These are phyloP conservation scores for Polietes domitor DNA, from an alignment of 2,888 invertebrate genomes.

Conservation along the genomic window DNA sequence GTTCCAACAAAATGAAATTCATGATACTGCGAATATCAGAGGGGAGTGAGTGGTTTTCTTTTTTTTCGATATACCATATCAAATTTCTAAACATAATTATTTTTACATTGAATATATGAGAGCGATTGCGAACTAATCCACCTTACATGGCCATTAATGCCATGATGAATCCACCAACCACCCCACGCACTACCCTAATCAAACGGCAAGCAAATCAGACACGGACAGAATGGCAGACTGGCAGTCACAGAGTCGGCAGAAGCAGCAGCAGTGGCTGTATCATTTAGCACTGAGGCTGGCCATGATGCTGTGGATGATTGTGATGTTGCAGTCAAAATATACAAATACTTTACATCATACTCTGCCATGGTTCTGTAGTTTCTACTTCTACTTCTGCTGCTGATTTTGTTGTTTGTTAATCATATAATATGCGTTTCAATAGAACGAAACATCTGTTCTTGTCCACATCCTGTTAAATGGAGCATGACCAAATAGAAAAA, in stretches of 20 bases:
- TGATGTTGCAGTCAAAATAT: conserved; percentile 56
- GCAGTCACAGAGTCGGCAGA: not conserved
- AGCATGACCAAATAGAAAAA: conserved; percentile 80
- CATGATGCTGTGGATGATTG: conserved; percentile 24
- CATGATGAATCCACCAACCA: conserved; percentile 77
- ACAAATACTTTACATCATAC: conserved; percentile 45
- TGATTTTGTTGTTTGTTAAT: conserved; percentile 70
- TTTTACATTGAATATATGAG: conserved; percentile 75
- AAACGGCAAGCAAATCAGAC: conserved; percentile 53
- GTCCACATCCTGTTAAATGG: conserved; percentile 81
- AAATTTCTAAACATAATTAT: conserved; percentile 79
- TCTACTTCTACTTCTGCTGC: too few relatives aligned
- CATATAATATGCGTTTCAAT: conserved; percentile 79
- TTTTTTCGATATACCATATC: conserved; percentile 69
- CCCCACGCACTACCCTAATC: conserved; percentile 70
- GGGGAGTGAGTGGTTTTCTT: conserved; percentile 46
- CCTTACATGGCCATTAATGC: conserved; percentile 81
- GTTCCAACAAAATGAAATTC: conserved; percentile 5
- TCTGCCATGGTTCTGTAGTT: not conserved
- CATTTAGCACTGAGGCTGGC: conserved; percentile 14
- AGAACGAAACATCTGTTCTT: conserved; percentile 80
- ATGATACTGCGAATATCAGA: not conserved
- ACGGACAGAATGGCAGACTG: not conserved
- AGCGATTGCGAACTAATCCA: conserved; percentile 74
- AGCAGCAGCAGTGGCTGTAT: conserved; percentile 59